phyloP scores from a whole-genome alignment of 2,797 vertebrate genomes.

The Bradypus variegatus region DNA sequence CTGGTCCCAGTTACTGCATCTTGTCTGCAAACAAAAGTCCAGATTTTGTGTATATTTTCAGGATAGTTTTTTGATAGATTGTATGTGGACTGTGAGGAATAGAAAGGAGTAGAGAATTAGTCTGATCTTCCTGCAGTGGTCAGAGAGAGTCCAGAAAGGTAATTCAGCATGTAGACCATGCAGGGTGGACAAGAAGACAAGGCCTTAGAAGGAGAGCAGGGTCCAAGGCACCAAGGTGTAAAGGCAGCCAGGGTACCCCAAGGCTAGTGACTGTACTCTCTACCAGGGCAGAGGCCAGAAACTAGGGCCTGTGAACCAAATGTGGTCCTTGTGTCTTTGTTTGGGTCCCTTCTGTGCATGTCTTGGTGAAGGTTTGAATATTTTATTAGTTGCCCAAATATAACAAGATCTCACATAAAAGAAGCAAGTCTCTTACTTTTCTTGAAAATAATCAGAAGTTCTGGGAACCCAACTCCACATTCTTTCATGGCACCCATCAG shows the following conservation, averaged over 20 bases:
- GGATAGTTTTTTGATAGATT: background rate
- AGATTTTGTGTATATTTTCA: background rate
- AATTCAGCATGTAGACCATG: background rate
- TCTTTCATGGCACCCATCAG: background rate
- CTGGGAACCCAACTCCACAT: background rate
- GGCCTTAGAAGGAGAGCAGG: background rate
- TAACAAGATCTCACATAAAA: background rate
- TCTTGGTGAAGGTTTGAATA: background rate
- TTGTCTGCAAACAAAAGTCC: background rate
- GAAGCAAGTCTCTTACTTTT: background rate
- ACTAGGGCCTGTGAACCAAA: background rate
- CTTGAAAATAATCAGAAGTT: background rate
- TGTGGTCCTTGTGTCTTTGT: background rate
- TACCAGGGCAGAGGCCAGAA: background rate
- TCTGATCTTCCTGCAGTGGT: background rate
- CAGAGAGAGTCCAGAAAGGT: background rate
- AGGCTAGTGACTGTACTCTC: background rate
- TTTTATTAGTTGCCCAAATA: background rate
- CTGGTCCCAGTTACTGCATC: background rate
- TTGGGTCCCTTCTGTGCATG: background rate
- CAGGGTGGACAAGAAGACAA: background rate
- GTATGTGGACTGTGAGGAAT: background rate
- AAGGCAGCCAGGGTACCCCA: background rate
- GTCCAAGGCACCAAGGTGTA: background rate
- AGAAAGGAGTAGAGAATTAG: background rate